phyloP scores from a whole-genome alignment of 2,797 vertebrate genomes.

The Dicrostonyx torquatus region DNA sequence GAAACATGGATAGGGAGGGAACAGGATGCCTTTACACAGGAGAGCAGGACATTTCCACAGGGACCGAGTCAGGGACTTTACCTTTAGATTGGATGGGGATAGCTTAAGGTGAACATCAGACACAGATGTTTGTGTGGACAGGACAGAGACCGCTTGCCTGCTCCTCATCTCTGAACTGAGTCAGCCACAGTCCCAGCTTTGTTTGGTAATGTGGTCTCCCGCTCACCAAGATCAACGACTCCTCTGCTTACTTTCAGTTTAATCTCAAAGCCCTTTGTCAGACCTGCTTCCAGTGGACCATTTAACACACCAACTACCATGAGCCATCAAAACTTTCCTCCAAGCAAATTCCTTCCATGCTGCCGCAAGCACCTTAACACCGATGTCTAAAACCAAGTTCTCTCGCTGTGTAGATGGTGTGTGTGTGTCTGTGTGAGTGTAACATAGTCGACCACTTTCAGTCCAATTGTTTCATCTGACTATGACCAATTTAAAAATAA shows the following conservation, averaged over 20 bases:
- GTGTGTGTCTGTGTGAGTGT: no score
- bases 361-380: slow-evolving; percentile 18
- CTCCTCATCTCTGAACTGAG: background rate
- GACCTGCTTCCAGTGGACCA: background rate
- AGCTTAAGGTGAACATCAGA: background rate
- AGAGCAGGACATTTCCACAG: background rate
- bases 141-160: background rate
- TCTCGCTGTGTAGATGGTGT: background rate
- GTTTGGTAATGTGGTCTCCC: background rate
- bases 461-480: background rate
- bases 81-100: background rate
- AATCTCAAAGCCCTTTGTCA: slow-evolving; percentile 24
- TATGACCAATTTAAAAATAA: background rate
- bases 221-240: slow-evolving; percentile 22
- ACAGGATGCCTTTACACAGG: background rate
- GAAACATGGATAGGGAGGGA: background rate
- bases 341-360: slow-evolving; percentile 11
- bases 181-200: background rate
- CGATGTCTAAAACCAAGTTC: background rate
- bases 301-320: background rate
- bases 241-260: slow-evolving; percentile 18
- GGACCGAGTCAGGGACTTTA: background rate
- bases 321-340: background rate
- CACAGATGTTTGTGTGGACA: background rate
- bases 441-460: background rate